A percentile compares a stretch with the other conserved stretches of the same genome.
Conservation (phyloP, 2,797 vertebrate species). For the Scolopax rusticola region DNA sequence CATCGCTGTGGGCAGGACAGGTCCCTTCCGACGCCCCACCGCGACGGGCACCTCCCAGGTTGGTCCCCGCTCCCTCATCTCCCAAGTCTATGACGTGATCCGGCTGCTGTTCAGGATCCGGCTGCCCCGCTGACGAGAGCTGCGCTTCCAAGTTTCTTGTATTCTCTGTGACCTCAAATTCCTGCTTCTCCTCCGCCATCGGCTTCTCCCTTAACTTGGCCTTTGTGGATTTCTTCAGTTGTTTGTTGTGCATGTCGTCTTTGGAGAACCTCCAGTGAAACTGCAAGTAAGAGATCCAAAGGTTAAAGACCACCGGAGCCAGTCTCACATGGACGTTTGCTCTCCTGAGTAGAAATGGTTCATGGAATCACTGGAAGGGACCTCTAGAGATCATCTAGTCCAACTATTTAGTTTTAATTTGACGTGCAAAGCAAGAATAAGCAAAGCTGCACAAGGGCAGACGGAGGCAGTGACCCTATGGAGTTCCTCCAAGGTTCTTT, state of each 20-base stretch:
- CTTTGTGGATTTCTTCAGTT: conserved; percentile 77
- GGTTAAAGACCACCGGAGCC: not conserved
- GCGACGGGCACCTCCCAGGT: not conserved
- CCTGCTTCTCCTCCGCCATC: conserved; percentile 67
- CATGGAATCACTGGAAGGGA: too few relatives aligned
- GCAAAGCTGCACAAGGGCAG: not conserved
- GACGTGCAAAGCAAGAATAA: not conserved
- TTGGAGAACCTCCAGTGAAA: conserved; percentile 85
- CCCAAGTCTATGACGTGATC: conserved; percentile 40
- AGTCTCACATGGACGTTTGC: not conserved
- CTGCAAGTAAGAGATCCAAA: conserved; percentile 56
- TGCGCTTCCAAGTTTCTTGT: conserved; percentile 74
- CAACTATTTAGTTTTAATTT: not conserved
- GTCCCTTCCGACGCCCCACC: not conserved
- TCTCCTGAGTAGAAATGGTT: not conserved
- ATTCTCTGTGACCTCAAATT: conserved; percentile 60
- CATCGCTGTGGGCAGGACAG: not conserved
- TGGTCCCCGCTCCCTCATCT: not conserved
- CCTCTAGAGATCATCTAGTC: too few relatives aligned
- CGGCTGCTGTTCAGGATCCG: conserved; percentile 34
- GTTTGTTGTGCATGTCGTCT: conserved; percentile 74
- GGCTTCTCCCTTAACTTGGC: conserved; percentile 70
- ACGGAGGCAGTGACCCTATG: not conserved
- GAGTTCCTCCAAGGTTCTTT: not conserved
- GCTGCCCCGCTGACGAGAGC: conserved; percentile 17